These are phyloP conservation scores for Pilophorus perplexus DNA, from an alignment of 2,888 invertebrate genomes.

Conservation along the genomic window DNA sequence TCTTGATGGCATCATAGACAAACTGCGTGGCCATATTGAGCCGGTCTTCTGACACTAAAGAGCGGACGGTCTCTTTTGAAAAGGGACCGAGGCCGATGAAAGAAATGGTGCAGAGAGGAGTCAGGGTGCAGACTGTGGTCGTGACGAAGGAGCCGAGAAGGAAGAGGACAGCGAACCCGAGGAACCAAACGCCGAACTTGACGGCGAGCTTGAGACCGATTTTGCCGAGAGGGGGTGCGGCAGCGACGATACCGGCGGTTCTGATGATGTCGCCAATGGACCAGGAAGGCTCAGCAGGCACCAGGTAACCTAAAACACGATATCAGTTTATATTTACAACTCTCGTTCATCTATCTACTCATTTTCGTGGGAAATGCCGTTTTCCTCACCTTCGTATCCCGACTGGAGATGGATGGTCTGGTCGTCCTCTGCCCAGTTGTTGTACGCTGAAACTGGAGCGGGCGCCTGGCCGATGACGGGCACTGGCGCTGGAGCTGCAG, in stretches of 20 bases:
- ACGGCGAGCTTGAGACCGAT: conserved; percentile 35
- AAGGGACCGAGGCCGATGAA: conserved; percentile 47
- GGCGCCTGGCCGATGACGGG: conserved; percentile 17
- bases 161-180: conserved; percentile 52
- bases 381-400: conserved; percentile 43
- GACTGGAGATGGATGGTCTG: conserved; percentile 45
- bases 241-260: conserved; percentile 38
- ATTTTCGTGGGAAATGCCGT: no score
- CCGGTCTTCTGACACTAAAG: conserved; percentile 60
- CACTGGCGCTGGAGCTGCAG: conserved; percentile 18
- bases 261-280: conserved; percentile 39
- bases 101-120: conserved; percentile 57
- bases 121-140: conserved; percentile 61
- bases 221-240: conserved; percentile 37
- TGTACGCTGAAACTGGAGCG: conserved; percentile 23
- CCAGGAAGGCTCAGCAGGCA: conserved; percentile 38
- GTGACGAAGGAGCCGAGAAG: conserved; percentile 59
- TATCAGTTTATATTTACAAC: not conserved
- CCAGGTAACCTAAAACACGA: conserved; percentile 44
- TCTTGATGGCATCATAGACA: conserved; percentile 62
- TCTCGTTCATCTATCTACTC: no score
- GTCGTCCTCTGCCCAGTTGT: conserved; percentile 27
- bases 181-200: conserved; percentile 43
- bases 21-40: conserved; percentile 61
- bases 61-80: conserved; percentile 57